Evolutionary conservation across 2,888 invertebrate species (phyloP).

Genomic region (Euzophera pinguis): DNA sequence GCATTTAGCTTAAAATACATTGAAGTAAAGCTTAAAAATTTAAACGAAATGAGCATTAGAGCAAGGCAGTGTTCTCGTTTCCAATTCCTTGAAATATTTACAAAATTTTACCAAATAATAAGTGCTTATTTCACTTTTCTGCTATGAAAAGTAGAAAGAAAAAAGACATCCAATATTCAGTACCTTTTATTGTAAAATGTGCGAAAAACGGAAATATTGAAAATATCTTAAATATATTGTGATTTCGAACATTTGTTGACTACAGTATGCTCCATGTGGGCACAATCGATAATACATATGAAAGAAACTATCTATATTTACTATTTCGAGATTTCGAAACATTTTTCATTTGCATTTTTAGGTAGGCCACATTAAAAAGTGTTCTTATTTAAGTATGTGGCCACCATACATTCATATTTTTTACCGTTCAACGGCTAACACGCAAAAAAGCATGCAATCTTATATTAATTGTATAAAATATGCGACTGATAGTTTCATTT

Average conservation of each 20-base stretch:
- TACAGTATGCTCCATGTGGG: constrained; percentile 19
- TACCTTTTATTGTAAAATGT: constrained; percentile 29
- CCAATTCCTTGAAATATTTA: constrained; percentile 22
- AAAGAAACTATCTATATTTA: constrained; percentile 8
- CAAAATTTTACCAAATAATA: constrained; percentile 10
- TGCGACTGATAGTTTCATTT: constrained; percentile 13
- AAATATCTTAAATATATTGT: constrained; percentile 16
- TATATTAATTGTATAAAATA: not conserved
- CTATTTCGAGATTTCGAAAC: no score
- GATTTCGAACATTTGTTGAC: constrained; percentile 8
- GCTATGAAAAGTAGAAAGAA: constrained; percentile 32
- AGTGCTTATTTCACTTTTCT: constrained; percentile 22
- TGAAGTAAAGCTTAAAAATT: constrained; percentile 1
- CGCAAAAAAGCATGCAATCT: constrained; percentile 3
- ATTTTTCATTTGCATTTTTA: no score
- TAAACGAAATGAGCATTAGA: constrained; percentile 27
- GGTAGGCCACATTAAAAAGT: no score
- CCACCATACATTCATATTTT: no score
- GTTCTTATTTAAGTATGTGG: no score
- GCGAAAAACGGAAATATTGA: constrained; percentile 21
- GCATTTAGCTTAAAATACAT: constrained; percentile 9
- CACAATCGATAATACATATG: not conserved
- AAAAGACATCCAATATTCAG: constrained; percentile 30
- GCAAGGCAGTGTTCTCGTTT: constrained; percentile 29
- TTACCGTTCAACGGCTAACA: no score